Evolutionary conservation across 2,113 vertebrate genomes (phyloP), one percentile per base, ranked within the genome.

Genomic region (Stegostoma tigrinum): DNA sequence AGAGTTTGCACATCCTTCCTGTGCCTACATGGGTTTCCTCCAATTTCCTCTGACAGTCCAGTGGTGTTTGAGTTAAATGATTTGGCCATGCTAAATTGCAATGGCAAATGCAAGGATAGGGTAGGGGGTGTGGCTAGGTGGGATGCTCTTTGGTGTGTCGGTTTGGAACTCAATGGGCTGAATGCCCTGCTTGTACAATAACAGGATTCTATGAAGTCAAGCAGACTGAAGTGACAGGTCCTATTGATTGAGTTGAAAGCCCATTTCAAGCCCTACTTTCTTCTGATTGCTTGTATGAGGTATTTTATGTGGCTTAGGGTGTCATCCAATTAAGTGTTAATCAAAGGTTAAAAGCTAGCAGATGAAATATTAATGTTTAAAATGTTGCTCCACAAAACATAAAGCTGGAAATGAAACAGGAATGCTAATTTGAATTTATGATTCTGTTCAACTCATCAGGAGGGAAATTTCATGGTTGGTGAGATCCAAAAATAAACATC

Each of bases 311-410:
- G 17, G 70, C 72, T 95, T 72, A 72, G 67, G 24, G 1, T 95
- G 67, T 48, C 38, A 48, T 5, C 42, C 42, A 27, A 95, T 95
- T 95, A 72, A 72, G 24, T 95, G 42, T 95, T 95, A 45, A 66
- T 93, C n/a, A 17, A 21, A n/a, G 15, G 21, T 52, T 95, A 95
- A 95, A 95, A 72, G 67, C 67, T 6, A 30, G 38, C 10, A 42
- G 48, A 72, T 95, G 2, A 72, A 72, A 95, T 48, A 95, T 95
- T 72, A 70, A 72, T 72, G 93, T 72, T 93, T 45, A 55, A 23
- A 94, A 68, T 70, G 64, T 34, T 61, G 14, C 70, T 67, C 42
- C 91, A 45, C 6, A 24, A 94, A 15, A 6, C 67, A 72, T 72
- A 45, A 66, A 95, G 45, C 42, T 48, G 48, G 66, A 72, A 95